phyloP scores from a whole-genome alignment of 2,113 vertebrate genomes.

The Cochlearius cochlearius region DNA sequence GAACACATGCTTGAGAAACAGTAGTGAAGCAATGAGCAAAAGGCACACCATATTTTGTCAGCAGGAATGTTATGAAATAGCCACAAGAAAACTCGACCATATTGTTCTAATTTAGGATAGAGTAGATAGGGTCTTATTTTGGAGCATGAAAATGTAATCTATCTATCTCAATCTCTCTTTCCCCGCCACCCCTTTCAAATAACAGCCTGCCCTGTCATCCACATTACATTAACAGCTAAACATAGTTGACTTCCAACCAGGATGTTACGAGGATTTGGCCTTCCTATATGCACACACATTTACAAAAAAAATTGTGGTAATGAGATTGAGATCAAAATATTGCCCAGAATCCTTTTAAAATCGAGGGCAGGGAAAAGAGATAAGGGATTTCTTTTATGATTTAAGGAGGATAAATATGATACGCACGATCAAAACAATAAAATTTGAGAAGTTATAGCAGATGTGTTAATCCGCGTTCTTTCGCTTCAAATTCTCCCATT shows the following conservation, averaged over 20 bases:
- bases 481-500: conserved; percentile 11
- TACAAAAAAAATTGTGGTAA: neutral
- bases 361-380: neutral
- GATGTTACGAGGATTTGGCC: neutral
- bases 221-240: conserved; percentile 9
- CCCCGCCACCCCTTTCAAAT: neutral
- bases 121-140: conserved; percentile 20
- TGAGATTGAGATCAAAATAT: neutral
- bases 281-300: neutral
- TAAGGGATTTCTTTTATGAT: neutral
- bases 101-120: conserved; percentile 23
- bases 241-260: conserved; percentile 28
- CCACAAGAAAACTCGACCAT: conserved; percentile 28
- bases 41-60: conserved; percentile 18
- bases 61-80: conserved; percentile 15
- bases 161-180: neutral
- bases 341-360: neutral
- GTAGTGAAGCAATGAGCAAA: conserved; percentile 5
- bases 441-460: neutral
- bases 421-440: neutral
- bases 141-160: neutral
- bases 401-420: neutral
- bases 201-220: neutral
- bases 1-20: neutral
- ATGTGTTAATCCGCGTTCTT: neutral